Conservation (phyloP, 2,113 vertebrate genomes). For the Proterorhinus semilunaris region DNA sequence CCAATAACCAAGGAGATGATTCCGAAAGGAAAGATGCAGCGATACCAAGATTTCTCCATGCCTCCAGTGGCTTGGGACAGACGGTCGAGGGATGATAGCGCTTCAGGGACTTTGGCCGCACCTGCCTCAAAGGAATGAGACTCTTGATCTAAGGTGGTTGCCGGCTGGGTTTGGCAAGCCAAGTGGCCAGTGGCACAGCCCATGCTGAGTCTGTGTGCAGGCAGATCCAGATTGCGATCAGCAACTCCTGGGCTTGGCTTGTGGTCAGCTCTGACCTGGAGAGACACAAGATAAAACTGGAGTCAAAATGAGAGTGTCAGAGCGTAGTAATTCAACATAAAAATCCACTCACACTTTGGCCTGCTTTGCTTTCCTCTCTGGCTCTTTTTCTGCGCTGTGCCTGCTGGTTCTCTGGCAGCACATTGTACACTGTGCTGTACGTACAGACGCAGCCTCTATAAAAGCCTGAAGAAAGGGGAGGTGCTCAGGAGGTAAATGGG, state of each 20-base stretch:
- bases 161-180: slow-evolving; percentile 79
- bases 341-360: slow-evolving; percentile 67
- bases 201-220: slow-evolving; percentile 69
- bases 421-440: slow-evolving; percentile 68
- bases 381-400: slow-evolving; percentile 49
- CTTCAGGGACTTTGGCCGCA: slow-evolving; percentile 75
- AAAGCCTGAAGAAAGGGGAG: slow-evolving; percentile 48
- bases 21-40: slow-evolving; percentile 90
- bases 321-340: slow-evolving; percentile 45
- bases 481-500: slow-evolving; percentile 31
- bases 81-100: slow-evolving; percentile 80
- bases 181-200: slow-evolving; percentile 85
- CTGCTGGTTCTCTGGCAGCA: slow-evolving; percentile 66
- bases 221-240: slow-evolving; percentile 17
- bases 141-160: slow-evolving; percentile 53
- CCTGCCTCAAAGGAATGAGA: slow-evolving; percentile 65
- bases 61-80: slow-evolving; percentile 87
- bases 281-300: slow-evolving; percentile 31
- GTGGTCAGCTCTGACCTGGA: slow-evolving; percentile 41
- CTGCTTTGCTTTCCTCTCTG: slow-evolving; percentile 53
- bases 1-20: slow-evolving; percentile 89
- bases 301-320: slow-evolving; percentile 29
- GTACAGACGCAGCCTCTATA: slow-evolving; percentile 49
- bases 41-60: slow-evolving; percentile 90
- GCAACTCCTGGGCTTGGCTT: slow-evolving; percentile 27